phyloP scores from a whole-genome alignment of 2,888 invertebrate species.

The Notodonta dromedarius region DNA sequence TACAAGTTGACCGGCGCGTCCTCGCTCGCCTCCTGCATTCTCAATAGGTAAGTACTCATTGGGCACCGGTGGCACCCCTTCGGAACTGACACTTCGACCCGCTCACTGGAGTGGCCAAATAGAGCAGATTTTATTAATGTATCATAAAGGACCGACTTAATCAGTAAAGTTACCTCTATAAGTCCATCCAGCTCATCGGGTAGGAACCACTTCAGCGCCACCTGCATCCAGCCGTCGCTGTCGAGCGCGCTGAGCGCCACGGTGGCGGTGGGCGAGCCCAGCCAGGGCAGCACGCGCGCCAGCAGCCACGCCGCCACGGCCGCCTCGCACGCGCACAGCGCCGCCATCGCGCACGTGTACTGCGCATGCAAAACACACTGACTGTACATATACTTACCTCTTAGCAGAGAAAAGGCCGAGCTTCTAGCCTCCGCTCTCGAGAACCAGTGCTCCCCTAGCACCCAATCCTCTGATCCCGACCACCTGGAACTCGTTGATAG shows the following conservation, averaged over 20 bases:
- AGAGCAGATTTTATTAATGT: no score
- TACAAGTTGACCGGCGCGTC: constrained; percentile 59
- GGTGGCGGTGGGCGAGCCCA: constrained; percentile 53
- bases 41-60: no score
- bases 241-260: constrained; percentile 38
- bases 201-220: background rate
- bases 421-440: no score
- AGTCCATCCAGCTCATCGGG: background rate
- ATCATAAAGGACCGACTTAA: no score
- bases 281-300: constrained; percentile 44
- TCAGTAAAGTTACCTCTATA: constrained; percentile 37
- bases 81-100: no score
- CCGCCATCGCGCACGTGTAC: constrained; percentile 4
- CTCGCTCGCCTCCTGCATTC: constrained; percentile 53
- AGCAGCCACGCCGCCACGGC: constrained; percentile 46
- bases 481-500: no score
- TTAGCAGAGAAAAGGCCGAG: no score
- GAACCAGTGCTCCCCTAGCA: no score
- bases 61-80: no score
- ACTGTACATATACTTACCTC: no score
- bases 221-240: background rate
- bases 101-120: no score
- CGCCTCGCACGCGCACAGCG: constrained; percentile 33
- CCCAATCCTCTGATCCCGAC: no score
- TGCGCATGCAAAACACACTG: background rate